Percentiles rank a stretch among this genome's conserved stretches.
phyloP scores from a whole-genome alignment of 1,140 invertebrate genomes.

The Drosophila ambigua region DNA sequence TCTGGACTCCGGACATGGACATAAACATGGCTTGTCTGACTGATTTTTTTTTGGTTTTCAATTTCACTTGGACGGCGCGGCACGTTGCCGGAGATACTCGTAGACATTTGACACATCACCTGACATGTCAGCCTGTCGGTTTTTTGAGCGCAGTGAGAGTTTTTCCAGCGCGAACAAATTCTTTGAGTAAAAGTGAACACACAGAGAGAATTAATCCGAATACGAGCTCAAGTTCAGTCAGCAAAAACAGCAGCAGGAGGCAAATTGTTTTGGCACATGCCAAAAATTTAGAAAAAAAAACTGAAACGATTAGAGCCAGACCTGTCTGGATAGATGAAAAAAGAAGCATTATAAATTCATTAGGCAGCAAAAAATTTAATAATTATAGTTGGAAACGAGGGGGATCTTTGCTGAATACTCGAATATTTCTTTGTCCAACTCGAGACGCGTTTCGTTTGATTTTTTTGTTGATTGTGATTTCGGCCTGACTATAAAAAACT shows the following conservation, averaged over 20 bases:
- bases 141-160: conserved; percentile 47
- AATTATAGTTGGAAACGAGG: conserved; percentile 26
- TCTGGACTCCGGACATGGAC: conserved; percentile 23
- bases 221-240: conserved; percentile 53
- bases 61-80: conserved; percentile 38
- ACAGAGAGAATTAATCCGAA: conserved; percentile 16
- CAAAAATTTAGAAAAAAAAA: conserved; percentile 22
- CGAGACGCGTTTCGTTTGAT: conserved; percentile 47
- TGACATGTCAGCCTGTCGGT: conserved; percentile 61
- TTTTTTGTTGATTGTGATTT: too few species aligned
- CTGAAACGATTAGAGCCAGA: conserved; percentile 44
- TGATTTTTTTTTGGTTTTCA: conserved; percentile 19
- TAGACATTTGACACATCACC: conserved; percentile 56
- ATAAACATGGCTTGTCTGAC: conserved; percentile 11
- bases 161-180: conserved; percentile 45
- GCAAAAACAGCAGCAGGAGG: conserved; percentile 30
- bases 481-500: conserved; percentile 33
- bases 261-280: conserved; percentile 74
- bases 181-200: conserved; percentile 70
- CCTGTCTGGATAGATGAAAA: conserved; percentile 52
- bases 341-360: conserved; percentile 66
- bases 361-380: conserved; percentile 52
- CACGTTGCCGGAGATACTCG: conserved; percentile 34
- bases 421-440: conserved; percentile 29
- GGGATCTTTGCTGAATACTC: conserved; percentile 24